A percentile compares a stretch with the other conserved stretches of the same genome.
Evolutionary conservation across 2,797 vertebrate genomes (phyloP).

Genomic region (Mormyrus hasselquistii): DNA sequence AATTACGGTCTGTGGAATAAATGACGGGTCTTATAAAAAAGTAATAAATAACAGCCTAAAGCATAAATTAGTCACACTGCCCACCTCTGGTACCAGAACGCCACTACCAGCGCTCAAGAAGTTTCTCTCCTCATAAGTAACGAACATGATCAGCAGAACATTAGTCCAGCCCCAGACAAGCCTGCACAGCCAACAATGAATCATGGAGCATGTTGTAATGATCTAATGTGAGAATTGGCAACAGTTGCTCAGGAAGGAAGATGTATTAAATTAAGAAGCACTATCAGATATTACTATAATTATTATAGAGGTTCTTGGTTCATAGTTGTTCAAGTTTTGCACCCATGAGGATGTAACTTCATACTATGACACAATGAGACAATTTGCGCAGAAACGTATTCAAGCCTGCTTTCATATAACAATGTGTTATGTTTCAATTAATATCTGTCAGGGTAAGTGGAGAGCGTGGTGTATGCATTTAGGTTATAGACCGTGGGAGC

Average conservation of each 20-base stretch:
- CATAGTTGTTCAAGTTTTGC: not conserved
- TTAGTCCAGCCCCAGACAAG: not conserved
- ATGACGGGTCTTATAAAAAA: not conserved
- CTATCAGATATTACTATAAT: not conserved
- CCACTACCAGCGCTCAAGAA: not conserved
- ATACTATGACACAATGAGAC: not conserved
- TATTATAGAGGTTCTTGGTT: not conserved
- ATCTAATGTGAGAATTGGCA: not conserved
- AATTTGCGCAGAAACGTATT: not conserved
- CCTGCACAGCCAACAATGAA: not conserved
- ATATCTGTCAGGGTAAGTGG: not conserved
- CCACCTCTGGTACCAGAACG: not conserved
- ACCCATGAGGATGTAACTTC: not conserved
- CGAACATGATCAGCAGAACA: not conserved
- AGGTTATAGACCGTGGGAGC: not conserved
- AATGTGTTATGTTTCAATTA: not conserved
- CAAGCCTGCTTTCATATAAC: not conserved
- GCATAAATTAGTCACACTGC: not conserved
- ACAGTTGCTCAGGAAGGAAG: not conserved
- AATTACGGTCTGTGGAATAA: not conserved
- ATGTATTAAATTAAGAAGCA: not conserved
- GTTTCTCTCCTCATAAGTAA: not conserved
- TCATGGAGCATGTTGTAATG: not conserved
- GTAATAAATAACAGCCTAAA: not conserved
- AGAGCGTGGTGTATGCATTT: not conserved